Evolutionary conservation across 2,797 vertebrate genomes (phyloP), one percentile per base, ranked within the genome.

Genomic region (Gallinago solitaria): DNA sequence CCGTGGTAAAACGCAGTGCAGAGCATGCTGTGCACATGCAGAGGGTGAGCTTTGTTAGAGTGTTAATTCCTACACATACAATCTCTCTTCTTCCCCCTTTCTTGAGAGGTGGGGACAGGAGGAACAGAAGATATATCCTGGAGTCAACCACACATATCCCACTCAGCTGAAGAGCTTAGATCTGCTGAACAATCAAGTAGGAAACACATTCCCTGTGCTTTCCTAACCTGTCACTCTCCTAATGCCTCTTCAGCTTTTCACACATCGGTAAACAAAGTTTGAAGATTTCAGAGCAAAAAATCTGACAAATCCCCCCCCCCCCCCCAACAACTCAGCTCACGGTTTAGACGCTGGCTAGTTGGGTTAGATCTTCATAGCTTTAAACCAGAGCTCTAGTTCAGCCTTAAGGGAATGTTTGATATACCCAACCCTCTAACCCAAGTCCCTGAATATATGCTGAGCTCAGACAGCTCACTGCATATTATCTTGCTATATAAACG

Each of bases 1-100:
- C 41, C 12, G 82, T 33, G 93, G 68, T 24, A 50, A 59, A 82
- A 63, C 2, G 9, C 61, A 84, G 95, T 92, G 93, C 77, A 59
- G 88, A 82, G 41, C 95, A 96, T 96, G 93, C 96, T 96, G 95
- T 83, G 94, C 90, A 96, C 95, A 81, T 96, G 96, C 96, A 96
- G 86, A 87, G 71, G 13, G 90, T 30, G 64, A 89, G 77, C 70
- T 76, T 82, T 73, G 41, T 48, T 41, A 61, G 23, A 54, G 60
- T 56, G 87, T 78, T 94, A 63, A 67, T 37, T 51, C 83, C 60
- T 70, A 30, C 27, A 78, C 9, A 12, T 1, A 32, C 15, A 16
- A 6, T 5, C 61, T 27, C 54, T 57, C 53, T 2, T 9, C 6
- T 7, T 19, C 20, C 14, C 41, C 19, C 9, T 8, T 28, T 56